Evolutionary conservation across 1,140 invertebrate species (phyloP), one percentile per base, ranked within the genome.

Genomic region (Pseudomyrmex cubaensis): DNA sequence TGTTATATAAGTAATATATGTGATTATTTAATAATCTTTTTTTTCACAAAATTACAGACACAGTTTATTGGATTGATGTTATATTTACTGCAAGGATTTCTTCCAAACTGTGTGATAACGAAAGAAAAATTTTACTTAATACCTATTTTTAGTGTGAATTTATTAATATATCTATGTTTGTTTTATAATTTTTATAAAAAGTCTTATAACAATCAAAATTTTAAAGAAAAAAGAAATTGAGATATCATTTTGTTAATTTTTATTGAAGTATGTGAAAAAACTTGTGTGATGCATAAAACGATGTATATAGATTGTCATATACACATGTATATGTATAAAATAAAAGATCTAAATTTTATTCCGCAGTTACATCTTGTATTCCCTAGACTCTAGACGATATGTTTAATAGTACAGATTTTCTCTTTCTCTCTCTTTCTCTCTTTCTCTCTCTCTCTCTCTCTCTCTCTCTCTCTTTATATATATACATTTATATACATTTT

Each of bases 121-220:
- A n/a, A n/a, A n/a, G n/a, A n/a, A n/a, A n/a, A n/a, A n/a, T n/a
- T n/a, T n/a, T n/a, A n/a, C n/a, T n/a, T n/a, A n/a, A n/a, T n/a
- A n/a, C n/a, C n/a, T n/a, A 13, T 64, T 2, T 66, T 62, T 48
- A 10, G 1, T 44, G 13, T 7, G 15, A 66, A 78, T 57, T 4
- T 78, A 64, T 3, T 78, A 3, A 1, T 78, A 67, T 66, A 54
- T 46, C 12, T 78, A 1, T 46, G 17, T 1, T 66, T 78, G 35
- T 78, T 78, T 57, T 57, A 66, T 22, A 4, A 78, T 66, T 78
- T 78, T 48, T 50, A 78, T 67, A 46, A 46, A 8, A 69, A 78
- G 46, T 17, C 0, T 5, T 78, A 78, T 10, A 66, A 5, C 4
- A 61, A 54, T 4, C 0, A 35, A 10, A 15, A 1, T 22, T 0